Percentiles rank a stretch among this genome's conserved stretches.
Evolutionary conservation across 2,797 vertebrate species (phyloP).

Genomic region (Acanthurus tractus): DNA sequence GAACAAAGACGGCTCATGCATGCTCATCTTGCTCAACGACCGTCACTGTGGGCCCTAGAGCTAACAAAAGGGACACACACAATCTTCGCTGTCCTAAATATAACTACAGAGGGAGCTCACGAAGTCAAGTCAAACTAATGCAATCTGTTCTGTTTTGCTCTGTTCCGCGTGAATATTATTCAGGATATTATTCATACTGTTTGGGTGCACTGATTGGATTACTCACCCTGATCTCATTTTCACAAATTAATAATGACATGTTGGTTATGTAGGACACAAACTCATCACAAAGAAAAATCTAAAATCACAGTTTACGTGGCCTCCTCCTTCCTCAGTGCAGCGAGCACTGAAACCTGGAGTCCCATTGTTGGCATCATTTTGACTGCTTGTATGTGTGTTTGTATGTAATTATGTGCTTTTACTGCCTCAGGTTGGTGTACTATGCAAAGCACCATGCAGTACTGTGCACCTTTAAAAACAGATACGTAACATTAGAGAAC

Average conservation of each 20-base stretch:
- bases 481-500: constrained; percentile 48
- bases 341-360: constrained; percentile 61
- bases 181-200: constrained; percentile 52
- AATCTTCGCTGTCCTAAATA: constrained; percentile 46
- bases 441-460: constrained; percentile 46
- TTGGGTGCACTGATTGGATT: constrained; percentile 66
- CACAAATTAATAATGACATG: constrained; percentile 54
- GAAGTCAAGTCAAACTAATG: constrained; percentile 46
- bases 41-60: constrained; percentile 53
- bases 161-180: constrained; percentile 44
- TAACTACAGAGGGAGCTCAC: constrained; percentile 29
- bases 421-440: constrained; percentile 63
- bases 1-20: constrained; percentile 64
- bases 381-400: constrained; percentile 72
- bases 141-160: constrained; percentile 56
- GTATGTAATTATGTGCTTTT: constrained; percentile 67
- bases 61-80: constrained; percentile 47
- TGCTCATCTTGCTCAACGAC: constrained; percentile 57
- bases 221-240: constrained; percentile 51
- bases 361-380: constrained; percentile 63
- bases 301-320: constrained; percentile 66
- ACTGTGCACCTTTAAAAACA: constrained; percentile 52
- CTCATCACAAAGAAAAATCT: constrained; percentile 28
- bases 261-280: constrained; percentile 49
- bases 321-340: constrained; percentile 78